These are phyloP conservation scores for Simalia tracyae DNA, from an alignment of 2,797 vertebrate species.

Conservation along the genomic window DNA sequence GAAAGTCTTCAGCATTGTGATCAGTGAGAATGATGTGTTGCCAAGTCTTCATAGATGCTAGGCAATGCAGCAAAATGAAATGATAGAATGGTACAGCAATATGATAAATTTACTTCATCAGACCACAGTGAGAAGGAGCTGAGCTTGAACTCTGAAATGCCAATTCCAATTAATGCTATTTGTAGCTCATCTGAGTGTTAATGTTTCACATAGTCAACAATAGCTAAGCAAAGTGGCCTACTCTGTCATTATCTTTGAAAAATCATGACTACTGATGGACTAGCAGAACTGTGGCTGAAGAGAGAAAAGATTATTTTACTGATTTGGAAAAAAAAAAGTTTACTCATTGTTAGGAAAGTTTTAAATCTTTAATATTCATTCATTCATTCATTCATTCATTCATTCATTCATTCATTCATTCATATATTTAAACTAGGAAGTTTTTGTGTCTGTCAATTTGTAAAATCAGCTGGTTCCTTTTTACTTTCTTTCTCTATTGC, in stretches of 20 bases:
- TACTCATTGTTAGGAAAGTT: background rate
- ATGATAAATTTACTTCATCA: background rate
- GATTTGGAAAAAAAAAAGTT: background rate
- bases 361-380: background rate
- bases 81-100: background rate
- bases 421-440: background rate
- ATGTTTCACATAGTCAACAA: background rate
- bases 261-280: conserved; percentile 6
- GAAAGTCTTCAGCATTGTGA: background rate
- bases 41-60: background rate
- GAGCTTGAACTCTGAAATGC: background rate
- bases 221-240: background rate
- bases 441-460: background rate
- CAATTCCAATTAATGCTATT: background rate
- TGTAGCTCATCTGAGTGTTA: background rate
- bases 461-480: background rate
- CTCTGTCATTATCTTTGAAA: background rate
- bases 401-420: background rate
- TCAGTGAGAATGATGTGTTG: background rate
- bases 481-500: background rate
- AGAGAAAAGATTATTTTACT: conserved; percentile 20
- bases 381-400: background rate
- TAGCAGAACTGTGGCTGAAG: conserved; percentile 19
- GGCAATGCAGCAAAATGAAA: background rate
- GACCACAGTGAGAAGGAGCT: background rate